Percentiles rank a stretch among this genome's conserved stretches.
Conservation (phyloP, 1,140 invertebrate species). For the Drosophila kikkawai region DNA sequence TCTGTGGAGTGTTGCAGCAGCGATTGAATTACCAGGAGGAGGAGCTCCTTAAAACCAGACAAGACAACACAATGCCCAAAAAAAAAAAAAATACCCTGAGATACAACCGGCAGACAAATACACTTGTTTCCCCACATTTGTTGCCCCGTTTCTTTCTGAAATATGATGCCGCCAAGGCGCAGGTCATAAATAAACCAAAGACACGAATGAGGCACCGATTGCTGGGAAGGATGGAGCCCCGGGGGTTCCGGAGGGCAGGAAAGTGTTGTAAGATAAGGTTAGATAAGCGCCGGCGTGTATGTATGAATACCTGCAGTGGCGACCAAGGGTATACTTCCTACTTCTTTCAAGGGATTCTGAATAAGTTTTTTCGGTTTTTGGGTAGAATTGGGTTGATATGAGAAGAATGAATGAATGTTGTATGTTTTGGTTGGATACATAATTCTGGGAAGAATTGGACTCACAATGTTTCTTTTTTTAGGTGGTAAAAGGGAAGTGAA, state of each 20-base stretch:
- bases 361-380: background rate
- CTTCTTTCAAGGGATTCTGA: slow-evolving; percentile 17
- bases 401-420: slow-evolving; percentile 37
- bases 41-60: slow-evolving; percentile 19
- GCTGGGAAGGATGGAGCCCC: slow-evolving; percentile 11
- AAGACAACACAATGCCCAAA: slow-evolving; percentile 27
- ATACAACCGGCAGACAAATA: slow-evolving; percentile 58
- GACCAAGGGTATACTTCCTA: slow-evolving; percentile 55
- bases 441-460: slow-evolving; percentile 16
- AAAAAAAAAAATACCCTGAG: slow-evolving; percentile 11
- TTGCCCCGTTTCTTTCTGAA: slow-evolving; percentile 51
- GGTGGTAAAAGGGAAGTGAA: background rate
- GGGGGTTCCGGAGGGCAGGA: slow-evolving; percentile 35
- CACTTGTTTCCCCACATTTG: slow-evolving; percentile 65
- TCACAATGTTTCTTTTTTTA: background rate
- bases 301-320: slow-evolving; percentile 23
- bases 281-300: slow-evolving; percentile 70
- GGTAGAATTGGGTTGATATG: slow-evolving; percentile 14
- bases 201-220: slow-evolving; percentile 40
- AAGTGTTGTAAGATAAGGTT: slow-evolving; percentile 80
- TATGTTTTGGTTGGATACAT: background rate
- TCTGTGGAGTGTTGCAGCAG: slow-evolving; percentile 43
- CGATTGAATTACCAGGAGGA: slow-evolving; percentile 66
- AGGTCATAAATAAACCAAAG: slow-evolving; percentile 73
- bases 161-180: slow-evolving; percentile 74